A percentile compares a stretch with the other conserved stretches of the same genome.
Conservation (phyloP, 2,113 vertebrate species). For the Rattus norvegicus region DNA sequence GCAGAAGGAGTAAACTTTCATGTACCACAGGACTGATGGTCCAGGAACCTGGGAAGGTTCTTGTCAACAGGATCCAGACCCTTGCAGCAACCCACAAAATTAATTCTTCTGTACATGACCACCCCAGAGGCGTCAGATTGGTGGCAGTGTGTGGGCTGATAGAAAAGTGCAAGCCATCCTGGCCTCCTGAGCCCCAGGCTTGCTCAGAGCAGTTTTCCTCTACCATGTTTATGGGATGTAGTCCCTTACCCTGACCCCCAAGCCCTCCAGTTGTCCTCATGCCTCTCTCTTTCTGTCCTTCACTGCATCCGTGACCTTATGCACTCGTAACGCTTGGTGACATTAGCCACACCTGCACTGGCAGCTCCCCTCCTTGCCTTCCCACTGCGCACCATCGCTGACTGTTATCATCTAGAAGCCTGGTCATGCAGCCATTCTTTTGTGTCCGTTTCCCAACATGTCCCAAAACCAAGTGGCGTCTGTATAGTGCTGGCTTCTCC, state of each 20-base stretch:
- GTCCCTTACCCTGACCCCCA: too few relatives aligned
- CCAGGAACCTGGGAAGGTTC: background rate
- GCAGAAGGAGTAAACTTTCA: background rate
- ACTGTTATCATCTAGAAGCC: background rate
- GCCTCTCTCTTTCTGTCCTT: background rate
- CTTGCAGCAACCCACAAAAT: background rate
- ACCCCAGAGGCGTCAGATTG: background rate
- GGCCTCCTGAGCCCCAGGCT: background rate
- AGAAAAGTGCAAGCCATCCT: background rate
- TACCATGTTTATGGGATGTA: background rate
- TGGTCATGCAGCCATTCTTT: background rate
- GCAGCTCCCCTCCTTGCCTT: background rate
- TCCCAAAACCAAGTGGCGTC: background rate
- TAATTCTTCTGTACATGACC: background rate
- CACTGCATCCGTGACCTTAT: background rate
- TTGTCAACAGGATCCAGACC: background rate
- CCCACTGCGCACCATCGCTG: background rate
- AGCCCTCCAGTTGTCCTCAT: background rate
- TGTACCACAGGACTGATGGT: background rate
- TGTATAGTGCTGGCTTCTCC: background rate
- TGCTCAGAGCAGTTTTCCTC: background rate
- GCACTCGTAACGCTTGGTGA: background rate
- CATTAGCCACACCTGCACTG: background rate
- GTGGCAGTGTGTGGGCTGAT: constrained; percentile 15
- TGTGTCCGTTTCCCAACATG: rapidly evolving